Evolutionary conservation across 1,140 invertebrate species (phyloP), one percentile per base, ranked within the genome.

Genomic region (Apis cerana): DNA sequence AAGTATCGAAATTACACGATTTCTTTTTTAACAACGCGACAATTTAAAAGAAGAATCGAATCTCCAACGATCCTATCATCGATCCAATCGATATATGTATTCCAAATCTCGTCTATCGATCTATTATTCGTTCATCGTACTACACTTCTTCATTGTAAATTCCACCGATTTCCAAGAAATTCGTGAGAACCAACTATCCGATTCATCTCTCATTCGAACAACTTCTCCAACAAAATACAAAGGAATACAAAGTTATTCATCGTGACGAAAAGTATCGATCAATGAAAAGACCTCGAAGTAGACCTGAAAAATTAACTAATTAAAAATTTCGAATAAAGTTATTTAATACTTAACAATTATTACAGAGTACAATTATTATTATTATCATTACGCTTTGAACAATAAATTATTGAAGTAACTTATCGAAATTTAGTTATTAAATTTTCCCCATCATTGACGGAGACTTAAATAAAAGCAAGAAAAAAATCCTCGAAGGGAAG

Each of bases 401-500:
- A 43, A 43, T 7, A 43, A 43, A 43, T 33, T 33, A 33, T 3
- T n/a, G n/a, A n/a, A 27, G 1, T 1, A 27, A 27, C 27, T 27
- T 27, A 1, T 27, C 33, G 2, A 33, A 33, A 3, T 33, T 33
- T 33, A 43, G 7, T 0, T 43, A 43, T 43, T 43, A 7, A 43
- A 43, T 43, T 43, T 43, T 43, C 33, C 33, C 33, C 33, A 33
- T 33, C 33, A 43, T 7, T 43, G 33, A 43, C 15, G 52, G 1
- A 15, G 11, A 1, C 68, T 50, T 0, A 19, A n/a, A 21, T 7
- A 17, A 33, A 33, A 33, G 33, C 43, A 23, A 27, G 2, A 33
- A 33, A 76, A 54, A n/a, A 68, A 82, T 43, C 62, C 43, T 33
- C 62, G 54, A 81, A 52, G 62, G n/a, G 48, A 3, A 65, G 54